Conservation (phyloP, 2,113 vertebrate genomes). For the Semnornis frantzii region DNA sequence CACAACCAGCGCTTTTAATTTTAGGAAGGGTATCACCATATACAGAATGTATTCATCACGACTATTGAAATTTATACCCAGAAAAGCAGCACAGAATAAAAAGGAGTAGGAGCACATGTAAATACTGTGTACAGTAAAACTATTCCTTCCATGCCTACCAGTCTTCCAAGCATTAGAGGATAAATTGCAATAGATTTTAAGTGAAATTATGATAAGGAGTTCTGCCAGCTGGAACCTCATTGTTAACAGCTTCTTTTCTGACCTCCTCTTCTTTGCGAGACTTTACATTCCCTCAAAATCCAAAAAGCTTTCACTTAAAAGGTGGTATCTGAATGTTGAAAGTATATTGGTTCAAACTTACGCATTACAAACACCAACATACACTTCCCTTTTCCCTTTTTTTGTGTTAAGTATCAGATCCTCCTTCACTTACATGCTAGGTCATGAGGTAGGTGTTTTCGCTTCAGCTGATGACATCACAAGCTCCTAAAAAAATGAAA, state of each 20-base stretch:
- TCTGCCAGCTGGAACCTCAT: neutral
- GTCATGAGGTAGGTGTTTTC: slow-evolving; percentile 62
- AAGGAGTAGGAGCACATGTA: neutral
- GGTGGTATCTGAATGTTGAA: neutral
- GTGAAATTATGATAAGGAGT: neutral
- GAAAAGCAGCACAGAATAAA: neutral
- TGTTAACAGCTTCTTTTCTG: slow-evolving; percentile 35
- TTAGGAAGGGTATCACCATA: neutral
- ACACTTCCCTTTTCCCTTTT: neutral
- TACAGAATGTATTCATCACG: neutral
- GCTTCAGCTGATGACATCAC: slow-evolving; percentile 66
- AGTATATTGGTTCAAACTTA: slow-evolving; percentile 2
- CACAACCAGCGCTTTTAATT: neutral
- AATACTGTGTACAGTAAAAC: neutral
- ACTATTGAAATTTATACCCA: neutral
- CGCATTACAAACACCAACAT: slow-evolving; percentile 44
- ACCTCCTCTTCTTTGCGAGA: slow-evolving; percentile 38
- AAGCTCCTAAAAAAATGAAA: slow-evolving; percentile 71
- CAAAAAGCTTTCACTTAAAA: slow-evolving; percentile 32
- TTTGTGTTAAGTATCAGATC: neutral
- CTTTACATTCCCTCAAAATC: slow-evolving; percentile 36
- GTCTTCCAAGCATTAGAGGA: neutral
- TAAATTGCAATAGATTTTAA: neutral
- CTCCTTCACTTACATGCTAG: slow-evolving; percentile 70
- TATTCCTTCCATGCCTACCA: neutral